A percentile compares a stretch with the other conserved stretches of the same genome.
These are phyloP conservation scores for Leistus spinibarbis DNA, from an alignment of 2,888 invertebrate species.

Conservation along the genomic window DNA sequence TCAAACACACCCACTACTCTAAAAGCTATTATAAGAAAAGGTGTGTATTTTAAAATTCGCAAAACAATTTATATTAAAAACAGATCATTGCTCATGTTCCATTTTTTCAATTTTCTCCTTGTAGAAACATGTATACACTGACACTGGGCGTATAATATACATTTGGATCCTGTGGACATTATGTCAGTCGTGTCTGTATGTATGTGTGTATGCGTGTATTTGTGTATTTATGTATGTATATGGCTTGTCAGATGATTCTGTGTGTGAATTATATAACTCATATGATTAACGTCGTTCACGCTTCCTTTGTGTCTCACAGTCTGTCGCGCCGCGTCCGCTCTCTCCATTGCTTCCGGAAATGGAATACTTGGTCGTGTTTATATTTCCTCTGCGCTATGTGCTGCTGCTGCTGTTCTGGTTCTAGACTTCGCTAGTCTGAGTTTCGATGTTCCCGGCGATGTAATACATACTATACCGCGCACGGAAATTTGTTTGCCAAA, in stretches of 20 bases:
- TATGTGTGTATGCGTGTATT: no score
- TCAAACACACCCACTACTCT: not conserved
- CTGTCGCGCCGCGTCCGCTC: conserved; percentile 12
- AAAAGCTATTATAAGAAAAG: not conserved
- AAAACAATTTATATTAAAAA: not conserved
- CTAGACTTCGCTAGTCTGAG: not conserved
- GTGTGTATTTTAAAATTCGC: not conserved
- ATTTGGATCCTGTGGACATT: not conserved
- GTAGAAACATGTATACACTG: not conserved
- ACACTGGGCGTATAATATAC: not conserved
- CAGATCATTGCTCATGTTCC: not conserved
- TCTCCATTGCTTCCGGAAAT: conserved; percentile 21
- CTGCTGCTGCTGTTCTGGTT: not conserved
- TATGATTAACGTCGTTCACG: conserved; percentile 34
- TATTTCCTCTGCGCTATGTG: conserved; percentile 28
- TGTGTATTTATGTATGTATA: not conserved
- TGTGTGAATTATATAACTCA: conserved; percentile 36
- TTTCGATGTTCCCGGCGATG: not conserved
- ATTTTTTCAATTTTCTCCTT: not conserved
- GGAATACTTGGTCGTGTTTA: conserved; percentile 33
- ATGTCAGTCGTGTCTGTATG: not conserved
- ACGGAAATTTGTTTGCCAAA: conserved; percentile 23
- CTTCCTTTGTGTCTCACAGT: conserved; percentile 33
- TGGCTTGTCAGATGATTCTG: not conserved
- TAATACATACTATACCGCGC: not conserved